Conservation (phyloP, 2,113 vertebrate genomes). For the Paedocypris sp. region DNA sequence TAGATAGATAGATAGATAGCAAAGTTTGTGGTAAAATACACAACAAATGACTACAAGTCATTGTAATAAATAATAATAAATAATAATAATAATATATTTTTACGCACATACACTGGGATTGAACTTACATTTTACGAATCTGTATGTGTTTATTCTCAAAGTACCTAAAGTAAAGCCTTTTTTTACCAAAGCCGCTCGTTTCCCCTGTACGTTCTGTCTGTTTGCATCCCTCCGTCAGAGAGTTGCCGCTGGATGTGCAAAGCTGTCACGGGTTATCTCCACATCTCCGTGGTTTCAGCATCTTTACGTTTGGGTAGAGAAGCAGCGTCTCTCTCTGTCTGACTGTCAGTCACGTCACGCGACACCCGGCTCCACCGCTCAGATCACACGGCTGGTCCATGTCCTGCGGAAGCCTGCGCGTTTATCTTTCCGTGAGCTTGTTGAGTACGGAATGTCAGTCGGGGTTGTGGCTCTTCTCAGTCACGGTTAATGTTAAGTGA, state of each 20-base stretch:
- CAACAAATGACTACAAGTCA: too few species aligned
- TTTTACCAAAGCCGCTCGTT: too few species aligned
- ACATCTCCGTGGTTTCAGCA: not conserved
- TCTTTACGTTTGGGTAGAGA: too few species aligned
- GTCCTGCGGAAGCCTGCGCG: not conserved
- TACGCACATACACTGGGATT: too few species aligned
- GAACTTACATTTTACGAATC: too few species aligned
- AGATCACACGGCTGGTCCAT: not conserved
- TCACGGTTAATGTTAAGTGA: slow-evolving; percentile 27
- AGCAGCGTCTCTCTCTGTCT: not conserved
- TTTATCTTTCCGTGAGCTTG: not conserved
- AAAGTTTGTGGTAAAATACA: too few species aligned
- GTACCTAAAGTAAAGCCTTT: too few species aligned
- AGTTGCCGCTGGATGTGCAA: not conserved
- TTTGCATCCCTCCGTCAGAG: slow-evolving; percentile 7
- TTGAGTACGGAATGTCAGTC: slow-evolving; percentile 12
- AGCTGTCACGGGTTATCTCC: slow-evolving; percentile 8
- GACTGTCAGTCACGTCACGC: not conserved
- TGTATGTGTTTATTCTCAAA: too few species aligned
- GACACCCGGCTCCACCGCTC: not conserved
- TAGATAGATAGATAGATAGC: too few species aligned
- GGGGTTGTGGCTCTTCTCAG: slow-evolving; percentile 1
- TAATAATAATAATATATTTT: too few species aligned
- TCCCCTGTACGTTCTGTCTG: too few species aligned
- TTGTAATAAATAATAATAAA: too few species aligned